These are phyloP conservation scores for Caenorhabditis zanzibari DNA, from an alignment of 2,888 invertebrate genomes.

Conservation along the genomic window DNA sequence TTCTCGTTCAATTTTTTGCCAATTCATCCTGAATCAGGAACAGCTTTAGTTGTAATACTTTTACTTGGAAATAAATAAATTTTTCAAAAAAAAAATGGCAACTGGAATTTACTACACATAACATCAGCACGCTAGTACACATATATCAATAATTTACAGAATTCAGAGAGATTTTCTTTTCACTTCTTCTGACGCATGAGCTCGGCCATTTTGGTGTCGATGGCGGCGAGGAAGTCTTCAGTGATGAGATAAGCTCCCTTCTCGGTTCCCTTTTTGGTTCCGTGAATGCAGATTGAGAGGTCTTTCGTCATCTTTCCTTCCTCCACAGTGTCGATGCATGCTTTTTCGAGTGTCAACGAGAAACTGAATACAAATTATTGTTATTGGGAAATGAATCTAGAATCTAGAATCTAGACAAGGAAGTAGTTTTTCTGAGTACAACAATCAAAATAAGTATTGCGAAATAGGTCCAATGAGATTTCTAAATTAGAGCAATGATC, in stretches of 20 bases:
- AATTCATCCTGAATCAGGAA: slow-evolving; percentile 1
- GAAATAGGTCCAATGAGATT: no score
- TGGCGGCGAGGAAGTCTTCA: slow-evolving; percentile 91
- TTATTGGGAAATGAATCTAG: not conserved
- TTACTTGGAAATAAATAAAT: slow-evolving; percentile 31
- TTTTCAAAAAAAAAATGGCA: not conserved
- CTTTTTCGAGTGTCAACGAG: slow-evolving; percentile 88
- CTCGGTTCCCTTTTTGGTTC: slow-evolving; percentile 86
- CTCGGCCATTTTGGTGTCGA: slow-evolving; percentile 88
- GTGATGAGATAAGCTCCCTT: slow-evolving; percentile 88
- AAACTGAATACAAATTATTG: slow-evolving; percentile 85
- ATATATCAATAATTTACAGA: slow-evolving; percentile 10
- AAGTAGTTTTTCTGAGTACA: no score
- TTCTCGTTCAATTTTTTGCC: not conserved
- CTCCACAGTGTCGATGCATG: slow-evolving; percentile 91
- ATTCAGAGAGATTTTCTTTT: not conserved
- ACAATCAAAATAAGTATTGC: not conserved
- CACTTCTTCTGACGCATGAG: slow-evolving; percentile 67
- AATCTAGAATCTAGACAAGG: not conserved
- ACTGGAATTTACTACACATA: slow-evolving; percentile 22
- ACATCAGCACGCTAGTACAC: slow-evolving; percentile 28
- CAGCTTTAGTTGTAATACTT: not conserved
- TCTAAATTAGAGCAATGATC: no score
- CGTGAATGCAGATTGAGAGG: slow-evolving; percentile 92
- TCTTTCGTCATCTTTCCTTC: slow-evolving; percentile 93